Evolutionary conservation across 2,888 invertebrate genomes (phyloP).

Genomic region (Drosophila acutilabella): DNA sequence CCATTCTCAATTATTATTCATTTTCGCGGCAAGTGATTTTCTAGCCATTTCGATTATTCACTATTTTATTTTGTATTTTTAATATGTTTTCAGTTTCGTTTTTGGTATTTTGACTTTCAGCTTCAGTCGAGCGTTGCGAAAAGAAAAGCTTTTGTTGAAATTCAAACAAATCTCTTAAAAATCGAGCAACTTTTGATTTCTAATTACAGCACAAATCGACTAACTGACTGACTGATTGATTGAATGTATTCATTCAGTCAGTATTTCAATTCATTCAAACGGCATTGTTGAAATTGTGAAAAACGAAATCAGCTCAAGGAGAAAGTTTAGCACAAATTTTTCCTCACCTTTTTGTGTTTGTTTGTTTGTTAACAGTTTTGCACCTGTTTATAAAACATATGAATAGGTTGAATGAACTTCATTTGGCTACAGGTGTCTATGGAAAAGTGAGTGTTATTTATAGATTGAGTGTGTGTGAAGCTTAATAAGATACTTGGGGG

Average conservation of each 20-base stretch:
- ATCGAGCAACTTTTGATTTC: conserved; percentile 55
- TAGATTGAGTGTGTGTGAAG: conserved; percentile 22
- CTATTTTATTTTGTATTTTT: neutral
- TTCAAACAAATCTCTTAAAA: conserved; percentile 17
- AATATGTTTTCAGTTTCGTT: conserved; percentile 40
- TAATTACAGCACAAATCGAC: conserved; percentile 36
- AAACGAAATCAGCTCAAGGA: conserved; percentile 54
- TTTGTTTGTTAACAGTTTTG: conserved; percentile 26
- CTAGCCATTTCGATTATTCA: conserved; percentile 39
- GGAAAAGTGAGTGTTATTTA: conserved; percentile 18
- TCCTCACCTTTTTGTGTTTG: conserved; percentile 20
- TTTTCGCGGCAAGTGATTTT: conserved; percentile 49
- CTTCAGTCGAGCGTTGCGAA: conserved; percentile 49
- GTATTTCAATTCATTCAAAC: conserved; percentile 17
- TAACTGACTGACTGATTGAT: conserved; percentile 29
- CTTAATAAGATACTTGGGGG: conserved; percentile 20
- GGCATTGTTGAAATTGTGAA: conserved; percentile 37
- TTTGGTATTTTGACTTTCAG: conserved; percentile 38
- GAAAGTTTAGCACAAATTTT: conserved; percentile 66
- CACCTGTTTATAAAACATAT: conserved; percentile 36
- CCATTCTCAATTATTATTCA: conserved; percentile 42
- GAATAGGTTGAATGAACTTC: conserved; percentile 43
- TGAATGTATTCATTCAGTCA: conserved; percentile 22
- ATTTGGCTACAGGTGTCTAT: conserved; percentile 24
- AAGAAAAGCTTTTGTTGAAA: conserved; percentile 45